Percentiles rank a stretch among this genome's conserved stretches.
These are phyloP conservation scores for Stenodera caucasica DNA, from an alignment of 2,888 invertebrate genomes.

Conservation along the genomic window DNA sequence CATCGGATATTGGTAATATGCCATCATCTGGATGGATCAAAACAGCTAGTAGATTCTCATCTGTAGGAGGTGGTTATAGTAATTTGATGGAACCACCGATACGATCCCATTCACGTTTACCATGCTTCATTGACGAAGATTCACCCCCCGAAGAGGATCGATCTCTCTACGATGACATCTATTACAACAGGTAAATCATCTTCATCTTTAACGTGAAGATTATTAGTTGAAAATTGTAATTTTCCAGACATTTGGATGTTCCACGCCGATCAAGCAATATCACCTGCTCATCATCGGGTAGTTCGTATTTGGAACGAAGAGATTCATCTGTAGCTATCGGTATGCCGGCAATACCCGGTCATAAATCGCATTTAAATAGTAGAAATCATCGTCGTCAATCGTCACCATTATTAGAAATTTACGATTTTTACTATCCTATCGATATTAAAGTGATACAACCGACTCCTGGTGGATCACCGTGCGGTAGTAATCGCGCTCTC, in stretches of 20 bases:
- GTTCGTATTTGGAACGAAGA: slow-evolving; percentile 79
- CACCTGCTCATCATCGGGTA: slow-evolving; percentile 83
- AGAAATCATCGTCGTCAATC: slow-evolving; percentile 53
- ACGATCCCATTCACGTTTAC: slow-evolving; percentile 64
- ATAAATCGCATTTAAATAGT: slow-evolving; percentile 41
- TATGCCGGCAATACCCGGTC: slow-evolving; percentile 63
- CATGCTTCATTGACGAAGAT: slow-evolving; percentile 63
- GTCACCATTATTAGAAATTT: slow-evolving; percentile 50
- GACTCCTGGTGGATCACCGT: slow-evolving; percentile 82
- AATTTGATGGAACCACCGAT: slow-evolving; percentile 67
- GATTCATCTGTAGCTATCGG: slow-evolving; percentile 72
- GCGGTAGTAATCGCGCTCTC: slow-evolving; percentile 67
- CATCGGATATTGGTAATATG: slow-evolving; percentile 67
- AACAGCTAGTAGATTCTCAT: slow-evolving; percentile 61
- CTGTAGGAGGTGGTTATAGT: slow-evolving; percentile 68
- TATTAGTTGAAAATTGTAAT: not conserved
- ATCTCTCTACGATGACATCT: slow-evolving; percentile 50
- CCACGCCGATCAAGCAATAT: slow-evolving; percentile 75
- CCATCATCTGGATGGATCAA: slow-evolving; percentile 57
- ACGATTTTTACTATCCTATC: slow-evolving; percentile 53
- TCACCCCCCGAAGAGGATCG: slow-evolving; percentile 48
- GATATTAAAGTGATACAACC: slow-evolving; percentile 70
- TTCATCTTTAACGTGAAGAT: not conserved
- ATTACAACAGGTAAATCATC: slow-evolving; percentile 43
- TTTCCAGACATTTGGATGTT: slow-evolving; percentile 48